phyloP scores from a whole-genome alignment of 2,797 vertebrate genomes.

The Hyperoplus lanceolatus region DNA sequence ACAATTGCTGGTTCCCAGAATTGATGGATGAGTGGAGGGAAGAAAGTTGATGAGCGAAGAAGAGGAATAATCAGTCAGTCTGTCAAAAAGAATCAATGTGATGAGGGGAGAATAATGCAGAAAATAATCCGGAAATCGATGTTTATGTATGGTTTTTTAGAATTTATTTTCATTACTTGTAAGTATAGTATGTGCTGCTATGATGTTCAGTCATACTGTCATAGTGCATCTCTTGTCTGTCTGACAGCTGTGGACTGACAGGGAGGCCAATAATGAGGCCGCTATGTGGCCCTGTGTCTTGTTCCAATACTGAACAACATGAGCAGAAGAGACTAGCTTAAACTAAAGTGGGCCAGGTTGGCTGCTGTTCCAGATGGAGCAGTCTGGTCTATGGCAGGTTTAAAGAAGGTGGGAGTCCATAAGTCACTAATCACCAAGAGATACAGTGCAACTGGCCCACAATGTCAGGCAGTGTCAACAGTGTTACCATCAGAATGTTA shows the following conservation, averaged over 20 bases:
- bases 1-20: slow-evolving; percentile 48
- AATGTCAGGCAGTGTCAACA: not conserved
- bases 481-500: not conserved
- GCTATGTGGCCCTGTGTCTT: not conserved
- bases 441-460: not conserved
- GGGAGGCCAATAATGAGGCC: not conserved
- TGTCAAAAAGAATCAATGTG: slow-evolving; percentile 87
- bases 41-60: slow-evolving; percentile 6
- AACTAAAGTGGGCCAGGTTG: not conserved
- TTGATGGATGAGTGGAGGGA: slow-evolving; percentile 59
- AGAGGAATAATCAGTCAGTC: slow-evolving; percentile 43
- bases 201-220: not conserved
- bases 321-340: not conserved
- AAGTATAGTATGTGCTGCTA: not conserved
- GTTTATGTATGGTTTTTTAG: not conserved
- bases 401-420: not conserved
- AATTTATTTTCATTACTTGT: not conserved
- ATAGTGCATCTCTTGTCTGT: not conserved
- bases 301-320: not conserved
- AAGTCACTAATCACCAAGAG: not conserved
- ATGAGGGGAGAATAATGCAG: slow-evolving; percentile 29
- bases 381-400: not conserved
- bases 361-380: not conserved
- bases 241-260: not conserved
- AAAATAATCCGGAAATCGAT: not conserved